These are phyloP conservation scores for Pachymerium ferrugineum DNA, from an alignment of 2,888 invertebrate species.

Conservation along the genomic window DNA sequence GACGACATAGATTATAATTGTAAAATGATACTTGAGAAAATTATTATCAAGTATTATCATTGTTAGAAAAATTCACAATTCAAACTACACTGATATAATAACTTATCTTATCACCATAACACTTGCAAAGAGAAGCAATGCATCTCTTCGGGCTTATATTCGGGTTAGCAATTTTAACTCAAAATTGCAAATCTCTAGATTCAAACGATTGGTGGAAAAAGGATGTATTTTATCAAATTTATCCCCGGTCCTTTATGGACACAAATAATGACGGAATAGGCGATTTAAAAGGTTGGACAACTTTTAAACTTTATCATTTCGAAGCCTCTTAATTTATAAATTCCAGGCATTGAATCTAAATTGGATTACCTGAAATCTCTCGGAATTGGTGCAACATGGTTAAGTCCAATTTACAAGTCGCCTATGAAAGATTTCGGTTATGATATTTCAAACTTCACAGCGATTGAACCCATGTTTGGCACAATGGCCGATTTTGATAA, in stretches of 20 bases:
- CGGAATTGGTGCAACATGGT: conserved; percentile 70
- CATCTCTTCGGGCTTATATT: too few relatives aligned
- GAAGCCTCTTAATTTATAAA: neutral
- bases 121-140: too few relatives aligned
- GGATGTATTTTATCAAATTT: conserved; percentile 75
- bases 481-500: conserved; percentile 64
- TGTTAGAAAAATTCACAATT: too few relatives aligned
- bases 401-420: conserved; percentile 76
- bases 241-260: conserved; percentile 79
- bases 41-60: too few relatives aligned
- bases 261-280: conserved; percentile 78
- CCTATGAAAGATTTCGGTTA: conserved; percentile 85
- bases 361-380: conserved; percentile 59
- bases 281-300: conserved; percentile 64
- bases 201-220: conserved; percentile 92
- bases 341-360: neutral
- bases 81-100: too few relatives aligned
- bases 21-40: too few relatives aligned
- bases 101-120: too few relatives aligned
- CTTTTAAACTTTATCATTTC: too few relatives aligned
- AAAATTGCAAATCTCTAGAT: too few relatives aligned
- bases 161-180: too few relatives aligned
- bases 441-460: conserved; percentile 71
- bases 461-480: conserved; percentile 68
- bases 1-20: too few relatives aligned